Evolutionary conservation across 2,113 vertebrate genomes (phyloP), one percentile per base, ranked within the genome.

Genomic region (Diphyllodes magnificus): DNA sequence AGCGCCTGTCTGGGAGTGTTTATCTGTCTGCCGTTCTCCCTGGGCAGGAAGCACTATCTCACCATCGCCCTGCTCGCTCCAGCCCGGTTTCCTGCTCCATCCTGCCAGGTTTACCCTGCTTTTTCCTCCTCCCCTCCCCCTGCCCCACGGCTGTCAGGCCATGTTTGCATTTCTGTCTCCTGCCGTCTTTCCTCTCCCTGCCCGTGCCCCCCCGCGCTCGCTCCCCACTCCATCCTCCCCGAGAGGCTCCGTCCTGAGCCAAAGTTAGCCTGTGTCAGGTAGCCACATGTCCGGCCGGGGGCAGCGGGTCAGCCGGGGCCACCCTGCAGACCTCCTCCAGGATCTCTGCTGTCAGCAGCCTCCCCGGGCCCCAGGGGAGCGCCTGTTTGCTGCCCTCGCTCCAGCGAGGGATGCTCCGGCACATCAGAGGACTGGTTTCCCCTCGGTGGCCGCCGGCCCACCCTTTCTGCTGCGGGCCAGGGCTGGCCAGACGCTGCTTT

Each of bases 251-350:
- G 89, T 94, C 85, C 90, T 42, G 95, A 96, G 97, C 95, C 97
- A 98, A 97, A 97, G 95, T 97, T 97, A 97, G 97, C 95, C 92
- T 11, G 92, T 96, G 94, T 94, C 96, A 96, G 97, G 93, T 95
- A 96, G 88, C 97, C 94, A 72, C 87, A 94, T 90, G 98, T 98
- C 98, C 97, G 96, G 96, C 54, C 86, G 82, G 94, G 89, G 97
- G 91, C 64, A 39, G 94, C 31, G 94, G 98, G 98, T 98, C 98
- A 98, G 95, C 96, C 86, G 92, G 98, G 98, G 99, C 98, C 99
- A 99, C 95, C 76, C 93, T 97, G 97, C 99, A 99, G 98, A 98
- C 97, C 98, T 98, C 98, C 98, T 98, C 92, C 98, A 93, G 97
- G 97, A 97, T 97, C 93, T 97, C 96, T 98, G 97, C 96, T 98